Evolutionary conservation across 2,113 vertebrate species (phyloP).

Genomic region (Myrmecobius fasciatus): DNA sequence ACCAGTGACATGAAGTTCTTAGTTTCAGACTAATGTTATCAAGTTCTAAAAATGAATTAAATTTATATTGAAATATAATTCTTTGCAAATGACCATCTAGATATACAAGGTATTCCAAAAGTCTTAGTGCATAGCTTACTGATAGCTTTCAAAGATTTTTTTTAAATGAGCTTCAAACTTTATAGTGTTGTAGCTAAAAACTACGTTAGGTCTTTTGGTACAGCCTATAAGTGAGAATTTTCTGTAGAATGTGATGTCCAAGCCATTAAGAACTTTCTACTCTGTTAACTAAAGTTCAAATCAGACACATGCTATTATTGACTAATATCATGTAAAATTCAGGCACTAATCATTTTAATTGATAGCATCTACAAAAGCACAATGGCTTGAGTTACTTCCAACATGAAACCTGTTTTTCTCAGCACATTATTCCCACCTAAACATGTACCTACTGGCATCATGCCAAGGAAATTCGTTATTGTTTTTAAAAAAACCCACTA

Average conservation of each 20-base stretch:
- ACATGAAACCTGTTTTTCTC: constrained; percentile 34
- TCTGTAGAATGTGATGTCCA: neutral
- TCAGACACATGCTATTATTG: neutral
- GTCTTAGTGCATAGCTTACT: neutral
- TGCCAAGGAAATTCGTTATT: neutral
- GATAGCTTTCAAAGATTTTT: neutral
- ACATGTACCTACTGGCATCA: neutral
- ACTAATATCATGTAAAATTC: neutral
- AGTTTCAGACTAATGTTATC: neutral
- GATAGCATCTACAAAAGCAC: constrained; percentile 27
- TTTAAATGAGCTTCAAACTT: neutral
- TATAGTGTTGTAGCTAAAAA: neutral
- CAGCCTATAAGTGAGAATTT: neutral
- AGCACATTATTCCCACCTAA: neutral
- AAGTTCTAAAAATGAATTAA: neutral
- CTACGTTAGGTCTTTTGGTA: neutral
- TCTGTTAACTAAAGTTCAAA: neutral
- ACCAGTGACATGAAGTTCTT: neutral
- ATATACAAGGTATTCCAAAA: neutral
- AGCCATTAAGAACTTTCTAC: neutral
- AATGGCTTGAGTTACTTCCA: constrained; percentile 13
- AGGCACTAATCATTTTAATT: neutral
- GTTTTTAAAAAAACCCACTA: neutral
- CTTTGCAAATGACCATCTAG: neutral
- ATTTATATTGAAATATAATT: neutral